Evolutionary conservation across 2,888 invertebrate genomes (phyloP).

Genomic region (Spialia ferax): DNA sequence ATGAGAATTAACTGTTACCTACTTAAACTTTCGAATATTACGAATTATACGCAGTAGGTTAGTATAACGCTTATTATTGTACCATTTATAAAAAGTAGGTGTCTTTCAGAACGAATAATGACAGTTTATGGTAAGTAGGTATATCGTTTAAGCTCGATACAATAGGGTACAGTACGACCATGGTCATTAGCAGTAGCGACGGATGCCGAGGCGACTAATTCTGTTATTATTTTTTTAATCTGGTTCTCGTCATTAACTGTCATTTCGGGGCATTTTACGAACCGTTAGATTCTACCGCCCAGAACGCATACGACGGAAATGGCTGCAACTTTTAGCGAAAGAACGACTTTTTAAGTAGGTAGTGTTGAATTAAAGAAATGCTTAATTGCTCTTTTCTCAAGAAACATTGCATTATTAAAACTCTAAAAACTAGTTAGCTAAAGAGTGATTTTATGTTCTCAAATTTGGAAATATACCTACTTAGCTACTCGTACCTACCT

Average conservation of each 20-base stretch:
- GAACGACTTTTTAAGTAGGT: neutral
- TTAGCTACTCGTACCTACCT: no score
- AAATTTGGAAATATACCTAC: no score
- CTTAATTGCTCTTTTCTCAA: no score
- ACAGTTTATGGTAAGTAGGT: conserved; percentile 48
- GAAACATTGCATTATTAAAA: neutral
- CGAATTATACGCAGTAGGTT: conserved; percentile 56
- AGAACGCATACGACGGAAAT: conserved; percentile 50
- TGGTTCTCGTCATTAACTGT: conserved; percentile 69
- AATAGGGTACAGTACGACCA: conserved; percentile 59
- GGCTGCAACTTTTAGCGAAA: conserved; percentile 46
- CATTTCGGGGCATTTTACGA: conserved; percentile 73
- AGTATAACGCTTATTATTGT: conserved; percentile 58
- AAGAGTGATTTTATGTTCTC: no score
- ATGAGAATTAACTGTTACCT: neutral
- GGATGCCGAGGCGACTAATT: conserved; percentile 60
- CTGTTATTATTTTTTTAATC: conserved; percentile 65
- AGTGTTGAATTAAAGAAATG: neutral
- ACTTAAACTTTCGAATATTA: conserved; percentile 58
- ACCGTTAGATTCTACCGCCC: conserved; percentile 65
- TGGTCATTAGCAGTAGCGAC: conserved; percentile 61
- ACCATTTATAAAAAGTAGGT: conserved; percentile 57
- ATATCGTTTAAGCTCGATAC: conserved; percentile 56
- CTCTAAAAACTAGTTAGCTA: no score
- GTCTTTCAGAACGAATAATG: conserved; percentile 50